phyloP scores from a whole-genome alignment of 2,113 vertebrate species.

The Melanocharis versteri region DNA sequence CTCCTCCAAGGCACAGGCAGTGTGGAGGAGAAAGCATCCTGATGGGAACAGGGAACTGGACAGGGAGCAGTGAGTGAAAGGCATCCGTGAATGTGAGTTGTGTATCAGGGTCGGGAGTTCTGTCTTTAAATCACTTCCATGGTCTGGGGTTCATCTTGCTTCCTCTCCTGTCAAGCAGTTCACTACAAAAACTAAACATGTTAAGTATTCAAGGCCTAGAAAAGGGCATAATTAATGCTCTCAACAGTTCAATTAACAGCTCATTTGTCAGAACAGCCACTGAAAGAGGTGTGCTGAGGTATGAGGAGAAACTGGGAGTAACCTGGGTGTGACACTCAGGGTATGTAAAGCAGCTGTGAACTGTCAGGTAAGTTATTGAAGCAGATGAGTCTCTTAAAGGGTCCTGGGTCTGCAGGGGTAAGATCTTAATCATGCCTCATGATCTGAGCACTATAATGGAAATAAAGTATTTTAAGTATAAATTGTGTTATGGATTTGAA shows the following conservation, averaged over 20 bases:
- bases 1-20: background rate
- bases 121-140: background rate
- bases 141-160: background rate
- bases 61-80: background rate
- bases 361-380: background rate
- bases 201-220: background rate
- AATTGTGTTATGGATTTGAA: background rate
- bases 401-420: background rate
- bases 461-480: slow-evolving; percentile 28
- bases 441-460: background rate
- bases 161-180: background rate
- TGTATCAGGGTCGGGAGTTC: background rate
- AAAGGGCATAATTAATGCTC: background rate
- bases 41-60: background rate
- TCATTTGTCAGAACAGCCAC: background rate
- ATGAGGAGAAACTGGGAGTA: background rate
- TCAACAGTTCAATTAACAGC: background rate
- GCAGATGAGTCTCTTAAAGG: background rate
- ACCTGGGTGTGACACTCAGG: background rate
- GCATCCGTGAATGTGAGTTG: background rate
- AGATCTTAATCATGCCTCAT: background rate
- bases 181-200: background rate
- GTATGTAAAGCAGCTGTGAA: background rate
- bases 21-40: background rate
- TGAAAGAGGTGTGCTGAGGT: background rate